Evolutionary conservation across 2,113 vertebrate species (phyloP), one percentile per base, ranked within the genome.

Genomic region (Rana temporaria): DNA sequence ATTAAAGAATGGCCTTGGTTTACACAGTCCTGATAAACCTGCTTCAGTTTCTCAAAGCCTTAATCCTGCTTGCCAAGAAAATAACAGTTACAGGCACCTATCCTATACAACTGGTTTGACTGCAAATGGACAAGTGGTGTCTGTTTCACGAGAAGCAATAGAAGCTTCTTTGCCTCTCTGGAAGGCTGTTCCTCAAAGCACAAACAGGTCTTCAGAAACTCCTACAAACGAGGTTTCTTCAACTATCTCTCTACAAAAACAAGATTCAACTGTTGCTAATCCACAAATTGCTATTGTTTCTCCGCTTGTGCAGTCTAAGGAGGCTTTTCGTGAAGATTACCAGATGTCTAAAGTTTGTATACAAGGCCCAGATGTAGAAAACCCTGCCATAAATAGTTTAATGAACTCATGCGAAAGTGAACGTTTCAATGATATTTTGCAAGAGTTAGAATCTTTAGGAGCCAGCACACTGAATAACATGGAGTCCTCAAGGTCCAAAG

Each of bases 261-360:
- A 75, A n/a, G 91, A 94, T 56, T 32, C 80, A 0, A 1, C 84
- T 7, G 52, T 32, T 84, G 59, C 84, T 20, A 88, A 9, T 84
- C 92, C 89, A 55, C 93, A 93, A 60, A 84, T 95, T 85, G 94
- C 93, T 52, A 85, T 94, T 53, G 94, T 95, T 16, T 89, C 92
- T 30, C 94, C 94, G 8, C 89, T 94, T 80, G 87, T 94, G 22
- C 89, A 93, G 78, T 87, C 88, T 22, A 85, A 90, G 67, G 88
- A 89, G 53, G 90, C 19, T 64, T 84, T 85, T 4, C 87, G 86
- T 48, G 60, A 20, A 62, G 24, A 76, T 22, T 80, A 81, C 17
- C 16, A 66, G 69, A 19, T 52, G 6, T 24, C 32, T 8, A 63
- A 85, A 79, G 56, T 85, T 57, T 76, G 60, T 81, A 63, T 84